Evolutionary conservation across 2,797 vertebrate species (phyloP), one percentile per base, ranked within the genome.

Genomic region (Sebastes taczanowskii): DNA sequence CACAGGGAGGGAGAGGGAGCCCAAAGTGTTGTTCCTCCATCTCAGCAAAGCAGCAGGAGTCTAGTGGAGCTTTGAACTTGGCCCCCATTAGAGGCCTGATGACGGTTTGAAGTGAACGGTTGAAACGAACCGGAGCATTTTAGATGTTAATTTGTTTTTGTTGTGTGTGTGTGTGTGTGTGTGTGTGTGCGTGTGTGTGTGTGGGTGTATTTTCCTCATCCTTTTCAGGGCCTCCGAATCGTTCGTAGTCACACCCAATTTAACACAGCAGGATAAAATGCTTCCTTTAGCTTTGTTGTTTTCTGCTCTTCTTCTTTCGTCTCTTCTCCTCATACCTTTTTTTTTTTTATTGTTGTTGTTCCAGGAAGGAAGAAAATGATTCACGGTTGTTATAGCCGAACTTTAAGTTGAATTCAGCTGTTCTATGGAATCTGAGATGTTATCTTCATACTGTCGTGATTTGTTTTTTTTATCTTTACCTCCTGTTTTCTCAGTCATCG

Each of bases 111-210:
- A 97, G 95, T 95, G 95, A 96, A 95, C 95, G 94, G 95, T 96
- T 95, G 95, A 97, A 97, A 96, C 93, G 85, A 96, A 93, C 95
- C 80, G 81, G 75, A 92, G 94, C 96, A 96, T 98, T 97, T 95
- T 97, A 96, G 96, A 97, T 97, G 97, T 97, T 97, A 97, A 98
- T 98, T 97, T 97, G 96, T 97, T 97, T 97, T 92, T 91, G 89
- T 92, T 91, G 82, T 75, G 68, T 84, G 77, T 80, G 59, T 64
- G 63, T 73, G 46, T 74, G 35, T 14, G 10, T 66, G 66, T 95
- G 86, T 20, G 74, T 74, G 78, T 86, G n/a, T n/a, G n/a, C n/a
- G n/a, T n/a, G 96, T 95, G 95, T 34, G 35, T 14, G 10, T 66
- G 66, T 95, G 86, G 22, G 74, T 74, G 78, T 86, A n/a, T 86